Conservation (phyloP, 2,888 invertebrate species). For the Sussaba pulchella region DNA sequence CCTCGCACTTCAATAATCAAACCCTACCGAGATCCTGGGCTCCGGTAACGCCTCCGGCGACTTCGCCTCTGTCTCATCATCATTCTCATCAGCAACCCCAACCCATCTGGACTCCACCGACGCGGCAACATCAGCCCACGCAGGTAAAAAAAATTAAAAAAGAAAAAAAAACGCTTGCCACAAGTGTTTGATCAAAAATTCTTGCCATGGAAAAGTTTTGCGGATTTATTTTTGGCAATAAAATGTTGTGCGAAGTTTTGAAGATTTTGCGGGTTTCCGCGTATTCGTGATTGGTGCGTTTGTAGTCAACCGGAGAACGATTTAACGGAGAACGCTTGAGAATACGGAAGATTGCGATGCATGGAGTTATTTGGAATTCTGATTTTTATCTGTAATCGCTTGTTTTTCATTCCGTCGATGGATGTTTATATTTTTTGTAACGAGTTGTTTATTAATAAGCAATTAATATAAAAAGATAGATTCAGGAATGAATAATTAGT, state of each 20-base stretch:
- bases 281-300: constrained; percentile 29
- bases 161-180: constrained; percentile 35
- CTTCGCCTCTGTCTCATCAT: constrained; percentile 76
- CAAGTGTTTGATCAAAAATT: too few species aligned
- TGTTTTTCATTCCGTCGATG: too few species aligned
- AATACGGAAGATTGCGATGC: too few species aligned
- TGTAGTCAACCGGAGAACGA: constrained; percentile 59
- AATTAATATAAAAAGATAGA: too few species aligned
- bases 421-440: too few species aligned
- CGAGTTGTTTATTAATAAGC: too few species aligned
- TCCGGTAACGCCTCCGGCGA: constrained; percentile 85
- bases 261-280: not conserved
- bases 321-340: not conserved
- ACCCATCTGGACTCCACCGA: constrained; percentile 43
- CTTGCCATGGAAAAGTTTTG: too few species aligned
- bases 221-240: not conserved
- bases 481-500: too few species aligned
- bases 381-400: not conserved
- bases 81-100: constrained; percentile 55
- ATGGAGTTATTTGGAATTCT: too few species aligned
- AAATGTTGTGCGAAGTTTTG: not conserved
- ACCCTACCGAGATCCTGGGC: constrained; percentile 82
- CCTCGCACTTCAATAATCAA: constrained; percentile 76
- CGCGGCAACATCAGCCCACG: constrained; percentile 61
- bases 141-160: too few species aligned